Conservation (phyloP, 2,113 vertebrate genomes). For the Halichoeres trimaculatus region DNA sequence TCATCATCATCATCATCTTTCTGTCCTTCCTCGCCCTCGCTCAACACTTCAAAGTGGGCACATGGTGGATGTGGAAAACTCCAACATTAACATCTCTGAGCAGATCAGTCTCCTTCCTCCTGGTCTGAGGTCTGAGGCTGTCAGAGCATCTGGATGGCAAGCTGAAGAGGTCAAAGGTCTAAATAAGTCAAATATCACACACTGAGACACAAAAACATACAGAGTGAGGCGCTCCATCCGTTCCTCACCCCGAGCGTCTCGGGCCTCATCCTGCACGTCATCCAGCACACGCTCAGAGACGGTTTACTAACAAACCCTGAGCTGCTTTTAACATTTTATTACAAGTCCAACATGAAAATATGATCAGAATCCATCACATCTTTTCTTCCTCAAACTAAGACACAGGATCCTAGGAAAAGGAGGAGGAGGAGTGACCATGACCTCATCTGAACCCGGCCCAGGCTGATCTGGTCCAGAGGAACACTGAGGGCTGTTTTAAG, state of each 20-base stretch:
- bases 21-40: constrained; percentile 11
- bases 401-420: not conserved
- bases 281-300: constrained; percentile 13
- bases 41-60: constrained; percentile 50
- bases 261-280: constrained; percentile 29
- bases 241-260: not conserved
- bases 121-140: not conserved
- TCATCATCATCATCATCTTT: constrained; percentile 31
- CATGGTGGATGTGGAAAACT: constrained; percentile 32
- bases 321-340: constrained; percentile 44
- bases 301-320: constrained; percentile 50
- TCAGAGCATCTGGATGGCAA: constrained; percentile 13
- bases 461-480: constrained; percentile 61
- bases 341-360: not conserved
- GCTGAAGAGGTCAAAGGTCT: constrained; percentile 33
- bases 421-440: constrained; percentile 64
- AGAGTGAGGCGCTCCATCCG: not conserved
- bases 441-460: constrained; percentile 38
- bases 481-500: constrained; percentile 67
- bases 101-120: constrained; percentile 8
- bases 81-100: constrained; percentile 22
- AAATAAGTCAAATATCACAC: constrained; percentile 17
- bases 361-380: constrained; percentile 32
- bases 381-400: constrained; percentile 30
- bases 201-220: not conserved